Evolutionary conservation across 2,797 vertebrate species (phyloP).

Genomic region (Poecilia picta): DNA sequence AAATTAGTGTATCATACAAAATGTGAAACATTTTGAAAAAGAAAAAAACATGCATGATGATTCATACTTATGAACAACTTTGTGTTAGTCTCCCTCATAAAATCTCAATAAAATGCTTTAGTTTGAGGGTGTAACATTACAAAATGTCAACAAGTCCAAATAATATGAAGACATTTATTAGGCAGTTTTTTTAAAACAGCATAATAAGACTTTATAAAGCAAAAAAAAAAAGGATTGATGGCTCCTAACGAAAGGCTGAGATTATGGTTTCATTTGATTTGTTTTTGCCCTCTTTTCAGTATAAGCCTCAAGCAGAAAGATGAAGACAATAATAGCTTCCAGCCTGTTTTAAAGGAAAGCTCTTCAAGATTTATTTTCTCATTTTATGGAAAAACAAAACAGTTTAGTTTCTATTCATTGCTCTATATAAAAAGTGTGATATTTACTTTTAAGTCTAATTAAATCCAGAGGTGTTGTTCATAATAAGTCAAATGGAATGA

Average conservation of each 20-base stretch:
- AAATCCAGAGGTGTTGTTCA: background rate
- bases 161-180: background rate
- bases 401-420: background rate
- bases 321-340: background rate
- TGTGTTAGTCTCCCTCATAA: background rate
- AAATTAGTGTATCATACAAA: too few relatives aligned
- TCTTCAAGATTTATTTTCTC: background rate
- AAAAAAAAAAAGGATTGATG: background rate
- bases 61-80: background rate
- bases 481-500: background rate
- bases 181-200: background rate
- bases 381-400: background rate
- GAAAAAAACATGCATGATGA: background rate
- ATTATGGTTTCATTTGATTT: background rate
- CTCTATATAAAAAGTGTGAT: background rate
- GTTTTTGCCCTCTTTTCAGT: background rate
- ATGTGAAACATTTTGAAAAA: background rate
- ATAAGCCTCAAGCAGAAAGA: background rate
- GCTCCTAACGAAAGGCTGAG: background rate
- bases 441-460: background rate
- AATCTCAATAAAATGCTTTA: background rate
- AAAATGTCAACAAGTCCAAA: background rate
- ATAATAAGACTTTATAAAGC: background rate
- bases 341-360: background rate
- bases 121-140: background rate